These are phyloP conservation scores for Xiphias gladius DNA, from an alignment of 2,113 vertebrate genomes.

Conservation along the genomic window DNA sequence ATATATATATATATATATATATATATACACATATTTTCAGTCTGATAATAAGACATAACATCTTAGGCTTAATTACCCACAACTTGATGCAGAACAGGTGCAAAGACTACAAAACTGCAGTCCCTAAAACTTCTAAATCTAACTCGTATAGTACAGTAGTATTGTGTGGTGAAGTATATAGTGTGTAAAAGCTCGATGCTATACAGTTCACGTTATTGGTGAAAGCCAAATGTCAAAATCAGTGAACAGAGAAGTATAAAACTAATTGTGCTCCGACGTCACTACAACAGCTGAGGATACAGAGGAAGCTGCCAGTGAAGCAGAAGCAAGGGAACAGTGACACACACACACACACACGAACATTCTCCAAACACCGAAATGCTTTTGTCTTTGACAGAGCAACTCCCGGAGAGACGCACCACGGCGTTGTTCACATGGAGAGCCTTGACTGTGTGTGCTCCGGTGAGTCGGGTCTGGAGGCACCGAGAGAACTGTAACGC, in stretches of 20 bases:
- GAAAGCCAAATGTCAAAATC: not conserved
- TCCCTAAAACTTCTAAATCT: too few relatives aligned
- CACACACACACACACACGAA: not conserved
- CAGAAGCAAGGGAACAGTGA: accelerated
- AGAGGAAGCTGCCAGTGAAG: not conserved
- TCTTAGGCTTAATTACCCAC: too few relatives aligned
- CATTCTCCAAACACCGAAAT: not conserved
- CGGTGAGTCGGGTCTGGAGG: too few relatives aligned
- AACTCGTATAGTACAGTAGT: too few relatives aligned
- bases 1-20: too few relatives aligned
- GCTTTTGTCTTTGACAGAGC: not conserved
- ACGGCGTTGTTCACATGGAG: not conserved
- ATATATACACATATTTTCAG: too few relatives aligned
- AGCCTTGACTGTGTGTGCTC: too few relatives aligned
- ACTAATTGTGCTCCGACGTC: not conserved
- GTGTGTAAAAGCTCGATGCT: not conserved
- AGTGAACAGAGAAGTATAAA: too few relatives aligned
- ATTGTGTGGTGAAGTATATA: not conserved
- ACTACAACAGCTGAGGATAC: not conserved
- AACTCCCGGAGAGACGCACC: not conserved
- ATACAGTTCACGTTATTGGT: not conserved
- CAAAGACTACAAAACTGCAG: too few relatives aligned
- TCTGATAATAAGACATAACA: too few relatives aligned
- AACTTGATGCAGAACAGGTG: too few relatives aligned
- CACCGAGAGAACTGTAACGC: too few relatives aligned